Percentiles rank a stretch among this genome's conserved stretches.
Conservation (phyloP, 1,140 invertebrate genomes). For the Dendroctonus valens region DNA sequence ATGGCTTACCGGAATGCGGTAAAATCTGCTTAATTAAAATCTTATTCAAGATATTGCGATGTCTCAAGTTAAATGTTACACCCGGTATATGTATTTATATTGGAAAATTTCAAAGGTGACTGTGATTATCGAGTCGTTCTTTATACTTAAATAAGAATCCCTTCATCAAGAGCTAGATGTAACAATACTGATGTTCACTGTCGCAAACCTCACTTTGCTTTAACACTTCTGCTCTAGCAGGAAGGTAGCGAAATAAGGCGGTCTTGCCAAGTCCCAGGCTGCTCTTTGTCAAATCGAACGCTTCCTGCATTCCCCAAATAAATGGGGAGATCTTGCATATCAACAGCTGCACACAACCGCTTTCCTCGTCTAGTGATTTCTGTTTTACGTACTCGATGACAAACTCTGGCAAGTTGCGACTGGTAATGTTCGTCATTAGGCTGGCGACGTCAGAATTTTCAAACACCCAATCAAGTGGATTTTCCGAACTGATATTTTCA, state of each 20-base stretch:
- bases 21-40: too few species aligned
- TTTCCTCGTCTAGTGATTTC: constrained; percentile 56
- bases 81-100: too few species aligned
- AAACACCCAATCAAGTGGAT: constrained; percentile 55
- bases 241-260: constrained; percentile 59
- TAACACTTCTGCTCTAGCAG: constrained; percentile 62
- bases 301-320: constrained; percentile 70
- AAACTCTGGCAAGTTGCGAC: constrained; percentile 60
- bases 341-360: constrained; percentile 68
- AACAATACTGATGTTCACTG: constrained; percentile 54
- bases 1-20: too few species aligned
- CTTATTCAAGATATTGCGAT: too few species aligned
- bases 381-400: constrained; percentile 61
- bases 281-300: constrained; percentile 37
- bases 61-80: too few species aligned
- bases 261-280: constrained; percentile 48
- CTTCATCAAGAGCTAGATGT: background rate
- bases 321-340: constrained; percentile 76
- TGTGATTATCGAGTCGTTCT: too few species aligned
- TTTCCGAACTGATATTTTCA: constrained; percentile 43
- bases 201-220: constrained; percentile 65
- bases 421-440: constrained; percentile 58
- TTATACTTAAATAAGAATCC: too few species aligned
- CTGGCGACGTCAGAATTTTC: constrained; percentile 55
- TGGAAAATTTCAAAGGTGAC: too few species aligned